Base-by-base conservation (phyloP, 2,888 invertebrate genomes). In the Thecophora atra region DNA sequence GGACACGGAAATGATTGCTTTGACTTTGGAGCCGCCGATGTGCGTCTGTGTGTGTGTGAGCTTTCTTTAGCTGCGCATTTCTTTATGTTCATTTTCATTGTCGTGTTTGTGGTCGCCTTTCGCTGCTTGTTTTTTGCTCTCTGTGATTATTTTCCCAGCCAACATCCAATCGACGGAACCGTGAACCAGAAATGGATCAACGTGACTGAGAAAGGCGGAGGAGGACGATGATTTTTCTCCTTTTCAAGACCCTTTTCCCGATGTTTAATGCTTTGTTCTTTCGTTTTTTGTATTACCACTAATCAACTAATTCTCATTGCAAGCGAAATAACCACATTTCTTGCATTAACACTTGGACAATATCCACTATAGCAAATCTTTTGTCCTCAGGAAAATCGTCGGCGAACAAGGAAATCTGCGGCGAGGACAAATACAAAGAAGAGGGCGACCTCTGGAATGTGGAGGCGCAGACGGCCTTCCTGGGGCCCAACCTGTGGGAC, bases 401-500 rank as follows among this genome's bases (percentile, higher is more conserved):
- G 74, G 81, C 83, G 80, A 83, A 84, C 78, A 87, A 85, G 81
- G 87, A 87, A 82, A 87, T 87, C 80, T 87, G 87, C 79, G 86
- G 86, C 67, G 87, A 87, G 82, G 87, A 87, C 76, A 91, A 90
- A 87, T 92, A 91, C 86, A 94, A 94, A 87, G 94, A 94, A 87
- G 94, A 94, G 87, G 93, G 90, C 81, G 94, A 94, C 88, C 90
- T 95, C 79, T 95, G 95, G 94, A 92, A 92, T 84, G 92, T 93
- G 84, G 96, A 96, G 89, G 95, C 95, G 85, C 95, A 96, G 88
- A 94, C 97, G 79, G 97, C 97, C 86, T 97, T 97, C 89, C 91
- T 98, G 82, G 97, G 97, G 77, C 97, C 97, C 78, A 97, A 95
- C 87, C 89, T 98, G 77, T 98, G 97, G 97, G 97, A 97, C 89